Evolutionary conservation across 1,140 invertebrate genomes (phyloP), one percentile per base, ranked within the genome.

Genomic region (Hyles euphorbiae): DNA sequence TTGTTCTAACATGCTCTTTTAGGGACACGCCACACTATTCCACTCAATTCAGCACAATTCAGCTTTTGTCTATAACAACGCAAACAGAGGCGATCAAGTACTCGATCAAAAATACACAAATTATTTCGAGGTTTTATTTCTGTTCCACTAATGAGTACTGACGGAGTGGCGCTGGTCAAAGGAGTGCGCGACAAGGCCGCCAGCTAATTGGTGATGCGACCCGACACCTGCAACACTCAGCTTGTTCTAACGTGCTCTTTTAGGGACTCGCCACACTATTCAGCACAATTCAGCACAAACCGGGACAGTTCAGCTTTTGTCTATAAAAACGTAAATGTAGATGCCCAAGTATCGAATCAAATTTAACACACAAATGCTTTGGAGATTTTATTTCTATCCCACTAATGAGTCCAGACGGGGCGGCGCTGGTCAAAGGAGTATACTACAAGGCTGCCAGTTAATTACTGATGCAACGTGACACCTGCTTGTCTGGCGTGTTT

Each of bases 391-490:
- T 58, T 58, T 52, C 52, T 52, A 47, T 47, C 34, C 32, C 57
- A 8, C 55, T 56, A 56, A 56, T 56, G 49, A 53, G 51, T 53
- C 40, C 45, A 6, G 12, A 11, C 49, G 34, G 34, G n/a, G 55
- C 34, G 34, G 36, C n/a, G 34, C 36, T 34, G 51, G 7, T 11
- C 48, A 10, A 36, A 36, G 49, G 7, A 33, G 10, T 6, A 7
- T 40, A 34, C 56, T 33, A 51, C 49, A 50, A 44, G 36, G 47
- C 36, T 33, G 2, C 8, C 36, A 12, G 12, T 53, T 60, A 60
- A 60, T 60, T 60, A 53, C 52, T 51, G 58, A 55, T 50, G 34
- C 22, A 22, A 49, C 40, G 46, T 46, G 58, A 60, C 58, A 60
- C 46, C 58, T 55, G 58, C 48, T 48, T 2, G n/a, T 36, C 22